Evolutionary conservation across 2,888 invertebrate genomes (phyloP).

Genomic region (Malthinus seriepunctatus): DNA sequence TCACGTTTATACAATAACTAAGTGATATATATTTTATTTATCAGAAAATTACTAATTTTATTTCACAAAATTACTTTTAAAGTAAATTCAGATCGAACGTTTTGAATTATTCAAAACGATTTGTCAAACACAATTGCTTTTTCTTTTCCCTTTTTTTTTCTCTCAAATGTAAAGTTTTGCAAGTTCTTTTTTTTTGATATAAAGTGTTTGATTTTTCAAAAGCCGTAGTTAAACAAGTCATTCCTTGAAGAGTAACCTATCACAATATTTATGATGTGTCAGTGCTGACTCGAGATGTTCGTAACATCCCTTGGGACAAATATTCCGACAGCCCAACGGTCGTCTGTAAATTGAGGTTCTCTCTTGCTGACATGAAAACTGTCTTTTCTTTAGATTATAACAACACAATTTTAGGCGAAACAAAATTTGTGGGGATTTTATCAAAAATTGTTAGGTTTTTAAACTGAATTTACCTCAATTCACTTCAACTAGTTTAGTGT

Average conservation of each 20-base stretch:
- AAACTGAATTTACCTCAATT: no score
- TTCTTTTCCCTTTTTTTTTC: no score
- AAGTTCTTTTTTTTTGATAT: conserved; percentile 10
- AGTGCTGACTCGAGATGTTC: conserved; percentile 28
- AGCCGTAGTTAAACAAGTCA: conserved; percentile 17
- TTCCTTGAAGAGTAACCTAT: conserved; percentile 26
- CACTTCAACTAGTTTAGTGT: no score
- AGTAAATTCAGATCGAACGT: no score
- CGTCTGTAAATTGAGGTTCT: conserved; percentile 28
- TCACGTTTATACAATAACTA: no score
- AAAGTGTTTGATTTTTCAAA: conserved; percentile 11
- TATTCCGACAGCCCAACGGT: conserved; percentile 28
- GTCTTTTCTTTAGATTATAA: conserved; percentile 30
- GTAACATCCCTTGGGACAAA: conserved; percentile 29
- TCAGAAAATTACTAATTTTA: no score
- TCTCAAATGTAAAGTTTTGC: background rate
- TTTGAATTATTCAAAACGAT: background rate
- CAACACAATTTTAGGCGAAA: conserved; percentile 22
- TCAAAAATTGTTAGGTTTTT: background rate
- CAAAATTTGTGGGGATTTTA: conserved; percentile 14
- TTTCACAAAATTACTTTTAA: no score
- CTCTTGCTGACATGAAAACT: conserved; percentile 35
- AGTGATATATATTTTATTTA: no score
- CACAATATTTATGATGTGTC: conserved; percentile 38
- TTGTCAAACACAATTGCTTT: conserved; percentile 12